Base-by-base conservation (phyloP, 2,888 invertebrate genomes). In the Lasius fuliginosus region DNA sequence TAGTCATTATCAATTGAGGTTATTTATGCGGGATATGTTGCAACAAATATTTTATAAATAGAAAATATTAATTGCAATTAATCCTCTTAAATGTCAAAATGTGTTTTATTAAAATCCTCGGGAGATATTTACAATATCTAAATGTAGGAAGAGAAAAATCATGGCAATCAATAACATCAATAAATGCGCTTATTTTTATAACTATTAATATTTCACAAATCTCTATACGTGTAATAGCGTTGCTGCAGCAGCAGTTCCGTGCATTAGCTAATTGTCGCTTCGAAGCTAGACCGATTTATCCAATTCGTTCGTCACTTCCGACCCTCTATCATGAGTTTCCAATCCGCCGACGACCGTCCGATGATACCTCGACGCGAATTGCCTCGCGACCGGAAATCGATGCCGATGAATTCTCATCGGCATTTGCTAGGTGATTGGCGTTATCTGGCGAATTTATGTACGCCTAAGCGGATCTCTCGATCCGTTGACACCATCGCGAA, bases 221-320 rank as follows among this genome's bases (percentile, higher is more conserved):
- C n/a, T 58, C 33, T 4, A 30, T 30, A 49, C 11, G 53, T 49
- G 15, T 67, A 74, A 71, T 77, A 76, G 71, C 73, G 79, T 42
- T 75, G 85, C 87, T 36, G 87, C 85, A 87, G 86, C 86, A 87
- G 87, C 86, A 87, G 42, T 74, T 85, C 86, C 83, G 85, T 93
- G 90, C 94, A 94, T 94, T 94, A 94, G 93, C 94, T 94, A 94
- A 94, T 94, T 94, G 93, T 92, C 89, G 90, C 86, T 85, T 85
- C 89, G 88, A 87, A 88, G 87, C 74, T 77, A 73, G 56, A 62
- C 83, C 88, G 89, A 88, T 90, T 84, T 75, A 88, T 88, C 87
- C 89, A 88, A 91, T 91, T 92, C 89, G 89, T 89, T 88, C 79
- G 85, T 83, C 89, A 85, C 77, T 89, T 86, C 82, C 85, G 76